Evolutionary conservation across 53 echinoderm and acorn worm species (phyloP).

Genomic region (Pentamera pediparva): DNA sequence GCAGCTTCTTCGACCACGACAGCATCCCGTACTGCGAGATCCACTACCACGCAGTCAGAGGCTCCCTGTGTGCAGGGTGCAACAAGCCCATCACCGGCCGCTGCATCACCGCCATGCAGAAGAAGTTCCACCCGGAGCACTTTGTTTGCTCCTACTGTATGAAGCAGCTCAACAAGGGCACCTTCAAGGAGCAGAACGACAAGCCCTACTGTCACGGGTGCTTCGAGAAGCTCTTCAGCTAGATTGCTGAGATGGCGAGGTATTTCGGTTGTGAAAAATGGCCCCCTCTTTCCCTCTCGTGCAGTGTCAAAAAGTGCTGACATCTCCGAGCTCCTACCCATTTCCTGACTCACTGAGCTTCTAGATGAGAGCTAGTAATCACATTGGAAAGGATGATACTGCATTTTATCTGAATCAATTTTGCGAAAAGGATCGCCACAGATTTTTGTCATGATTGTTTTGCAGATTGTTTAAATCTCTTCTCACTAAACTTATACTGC

Average conservation of each 20-base stretch:
- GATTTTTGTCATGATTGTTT: no score
- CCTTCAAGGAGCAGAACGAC: conserved; percentile 98
- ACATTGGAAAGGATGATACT: no score
- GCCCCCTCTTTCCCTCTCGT: background rate
- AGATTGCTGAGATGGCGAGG: conserved; percentile 20
- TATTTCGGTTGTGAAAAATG: background rate
- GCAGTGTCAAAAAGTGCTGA: background rate
- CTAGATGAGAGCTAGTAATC: no score
- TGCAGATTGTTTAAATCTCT: no score
- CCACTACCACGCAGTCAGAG: conserved; percentile 92
- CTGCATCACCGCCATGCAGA: conserved; percentile 97
- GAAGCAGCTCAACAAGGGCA: conserved; percentile 97
- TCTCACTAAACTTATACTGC: no score
- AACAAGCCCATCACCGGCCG: conserved; percentile 93
- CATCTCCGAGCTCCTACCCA: no score
- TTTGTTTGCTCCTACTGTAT: conserved; percentile 97
- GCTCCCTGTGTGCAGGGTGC: conserved; percentile 91
- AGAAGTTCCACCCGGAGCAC: conserved; percentile 97
- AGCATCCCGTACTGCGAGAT: conserved; percentile 97
- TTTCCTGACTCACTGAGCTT: no score
- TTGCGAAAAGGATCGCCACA: no score
- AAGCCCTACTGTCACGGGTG: conserved; percentile 97
- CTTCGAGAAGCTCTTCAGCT: conserved; percentile 91
- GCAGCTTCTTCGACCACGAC: conserved; percentile 95
- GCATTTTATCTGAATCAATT: no score